These are phyloP conservation scores for Bostrychus sinensis DNA, from an alignment of 2,113 vertebrate species.

Conservation along the genomic window DNA sequence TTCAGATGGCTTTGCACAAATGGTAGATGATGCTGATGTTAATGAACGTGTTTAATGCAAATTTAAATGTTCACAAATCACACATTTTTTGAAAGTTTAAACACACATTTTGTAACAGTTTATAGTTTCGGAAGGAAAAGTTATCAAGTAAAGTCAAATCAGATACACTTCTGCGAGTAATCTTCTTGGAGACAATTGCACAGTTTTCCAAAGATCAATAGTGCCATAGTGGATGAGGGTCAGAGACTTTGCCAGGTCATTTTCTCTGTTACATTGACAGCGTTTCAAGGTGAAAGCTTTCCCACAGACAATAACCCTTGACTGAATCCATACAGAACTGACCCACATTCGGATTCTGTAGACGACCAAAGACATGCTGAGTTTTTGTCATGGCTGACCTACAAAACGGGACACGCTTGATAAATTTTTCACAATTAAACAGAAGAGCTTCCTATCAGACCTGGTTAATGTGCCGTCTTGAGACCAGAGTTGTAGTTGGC, in stretches of 20 bases:
- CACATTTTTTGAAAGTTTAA: too few species aligned
- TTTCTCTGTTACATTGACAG: constrained; percentile 35
- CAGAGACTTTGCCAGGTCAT: constrained; percentile 42
- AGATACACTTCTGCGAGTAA: too few species aligned
- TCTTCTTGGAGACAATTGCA: too few species aligned
- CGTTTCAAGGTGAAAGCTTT: constrained; percentile 67
- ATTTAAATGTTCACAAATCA: too few species aligned
- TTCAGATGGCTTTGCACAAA: too few species aligned
- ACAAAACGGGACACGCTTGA: constrained; percentile 77
- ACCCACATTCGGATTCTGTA: constrained; percentile 73
- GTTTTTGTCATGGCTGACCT: constrained; percentile 77
- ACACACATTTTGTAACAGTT: too few species aligned
- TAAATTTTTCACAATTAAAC: constrained; percentile 69
- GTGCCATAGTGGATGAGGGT: constrained; percentile 5
- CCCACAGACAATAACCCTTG: constrained; percentile 63
- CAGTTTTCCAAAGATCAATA: too few species aligned
- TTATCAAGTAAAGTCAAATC: too few species aligned
- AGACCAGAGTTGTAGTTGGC: constrained; percentile 64
- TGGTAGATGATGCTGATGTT: too few species aligned
- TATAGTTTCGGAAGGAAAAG: too few species aligned
- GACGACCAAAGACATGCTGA: constrained; percentile 46
- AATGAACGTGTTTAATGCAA: too few species aligned
- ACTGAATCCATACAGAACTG: constrained; percentile 48
- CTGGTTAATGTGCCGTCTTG: constrained; percentile 58
- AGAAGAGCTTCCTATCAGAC: constrained; percentile 48